Base-by-base conservation (phyloP, 2,797 vertebrate species). In the Typhlichthys subterraneus region DNA sequence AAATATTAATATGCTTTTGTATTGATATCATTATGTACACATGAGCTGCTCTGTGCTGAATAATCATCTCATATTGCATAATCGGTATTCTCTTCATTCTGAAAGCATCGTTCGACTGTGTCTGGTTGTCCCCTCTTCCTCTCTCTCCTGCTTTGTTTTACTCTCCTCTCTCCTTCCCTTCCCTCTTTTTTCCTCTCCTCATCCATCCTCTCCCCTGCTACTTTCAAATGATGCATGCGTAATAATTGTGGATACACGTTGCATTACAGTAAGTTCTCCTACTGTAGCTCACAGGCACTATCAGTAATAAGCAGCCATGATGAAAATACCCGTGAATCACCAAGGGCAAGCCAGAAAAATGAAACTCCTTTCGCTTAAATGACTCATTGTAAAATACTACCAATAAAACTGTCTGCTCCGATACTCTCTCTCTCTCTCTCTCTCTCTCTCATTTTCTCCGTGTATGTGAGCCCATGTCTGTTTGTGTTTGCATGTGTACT, bases 321-420 rank as follows among this genome's bases (percentile, higher is more conserved):
- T 76, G 63, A 55, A 71, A 81, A 79, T 70, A 69, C 73, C 65
- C 59, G 77, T 76, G 68, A 75, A 61, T 77, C 66, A 80, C 69
- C 50, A 42, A 75, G 66, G 75, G 70, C 63, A 69, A 76, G 68
- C 55, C 56, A 61, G 63, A 76, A 62, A 69, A 68, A 76, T 67
- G 48, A 69, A 59, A 80, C 80, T 70, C 61, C 80, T 82, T 77
- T 69, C 73, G 48, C 62, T 67, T 76, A 75, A 74, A 74, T 80
- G 70, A 75, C 62, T 83, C 73, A 69, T 69, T 75, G 81, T 82
- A 77, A 75, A 86, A 85, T 73, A 73, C 58, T 51, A 56, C 61
- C 59, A 73, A 67, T 83, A 77, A 79, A 83, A 71, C 19, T 38
- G 33, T 7, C 33, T 38, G 33, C 33, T 38, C 33, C 1, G 33